Percentiles rank a stretch among this genome's conserved stretches.
Evolutionary conservation across 2,113 vertebrate genomes (phyloP).

Genomic region (Donacobius atricapilla): DNA sequence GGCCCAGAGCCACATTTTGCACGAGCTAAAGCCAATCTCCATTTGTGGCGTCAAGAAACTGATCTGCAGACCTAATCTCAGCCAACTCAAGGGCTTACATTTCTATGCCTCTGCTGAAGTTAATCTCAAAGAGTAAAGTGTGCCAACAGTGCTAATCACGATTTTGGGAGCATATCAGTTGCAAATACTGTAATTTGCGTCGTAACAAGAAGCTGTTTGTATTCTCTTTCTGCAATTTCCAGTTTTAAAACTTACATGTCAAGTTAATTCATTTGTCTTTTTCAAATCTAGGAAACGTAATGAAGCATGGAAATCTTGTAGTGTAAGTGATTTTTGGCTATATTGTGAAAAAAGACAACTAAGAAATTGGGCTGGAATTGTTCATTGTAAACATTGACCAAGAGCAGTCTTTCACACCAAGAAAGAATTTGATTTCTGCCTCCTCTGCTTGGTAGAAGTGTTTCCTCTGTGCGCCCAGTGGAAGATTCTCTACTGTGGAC

Average conservation of each 20-base stretch:
- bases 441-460: neutral
- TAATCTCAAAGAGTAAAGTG: neutral
- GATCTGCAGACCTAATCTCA: neutral
- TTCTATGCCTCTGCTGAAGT: neutral
- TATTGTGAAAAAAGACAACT: neutral
- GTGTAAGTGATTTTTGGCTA: neutral
- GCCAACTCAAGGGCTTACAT: neutral
- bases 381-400: neutral
- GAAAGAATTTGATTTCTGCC: neutral
- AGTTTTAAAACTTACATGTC: neutral
- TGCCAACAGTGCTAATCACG: neutral
- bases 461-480: neutral
- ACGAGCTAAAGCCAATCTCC: neutral
- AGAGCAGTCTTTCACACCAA: neutral
- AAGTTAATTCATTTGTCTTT: neutral
- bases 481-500: neutral
- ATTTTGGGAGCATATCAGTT: neutral
- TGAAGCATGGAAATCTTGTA: neutral
- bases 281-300: neutral
- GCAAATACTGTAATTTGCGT: neutral
- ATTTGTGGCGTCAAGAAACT: neutral
- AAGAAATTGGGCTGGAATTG: neutral
- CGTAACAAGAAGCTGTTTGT: neutral
- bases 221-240: neutral
- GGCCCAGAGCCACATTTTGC: neutral